These are phyloP conservation scores for Pandemis heparana DNA, from an alignment of 2,888 invertebrate species.

Conservation along the genomic window DNA sequence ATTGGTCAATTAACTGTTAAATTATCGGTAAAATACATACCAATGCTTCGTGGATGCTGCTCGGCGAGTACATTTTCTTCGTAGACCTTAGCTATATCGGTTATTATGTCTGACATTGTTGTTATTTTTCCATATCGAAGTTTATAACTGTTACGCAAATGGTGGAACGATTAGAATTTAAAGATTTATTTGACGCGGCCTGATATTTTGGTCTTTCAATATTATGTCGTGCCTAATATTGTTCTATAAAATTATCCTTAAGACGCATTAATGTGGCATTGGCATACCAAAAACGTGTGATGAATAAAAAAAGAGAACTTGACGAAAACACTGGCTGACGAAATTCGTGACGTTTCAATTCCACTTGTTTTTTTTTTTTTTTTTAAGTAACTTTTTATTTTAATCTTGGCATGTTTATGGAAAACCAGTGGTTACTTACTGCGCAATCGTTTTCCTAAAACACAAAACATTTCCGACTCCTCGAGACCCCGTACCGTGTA, in stretches of 20 bases:
- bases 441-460: slow-evolving; percentile 8
- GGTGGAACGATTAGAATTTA: not conserved
- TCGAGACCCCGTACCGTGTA: slow-evolving; percentile 2
- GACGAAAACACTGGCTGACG: not conserved
- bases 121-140: slow-evolving; percentile 18
- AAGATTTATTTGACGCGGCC: not conserved
- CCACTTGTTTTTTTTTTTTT: not conserved
- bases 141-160: not conserved
- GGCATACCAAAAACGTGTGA: not conserved
- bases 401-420: not conserved
- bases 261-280: no score
- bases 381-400: not conserved
- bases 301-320: not conserved
- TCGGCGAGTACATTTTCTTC: slow-evolving; percentile 62
- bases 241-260: not conserved
- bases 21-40: slow-evolving; percentile 58
- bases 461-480: not conserved
- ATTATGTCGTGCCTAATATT: not conserved
- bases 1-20: no score
- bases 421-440: slow-evolving; percentile 8
- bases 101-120: slow-evolving; percentile 73
- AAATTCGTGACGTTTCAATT: not conserved
- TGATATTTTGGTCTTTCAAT: slow-evolving; percentile 21
- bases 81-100: slow-evolving; percentile 65
- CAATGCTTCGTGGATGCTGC: slow-evolving; percentile 70